Percentiles rank a stretch among this genome's conserved stretches.
Evolutionary conservation across 1,140 invertebrate species (phyloP).

Genomic region (Caenorhabditis inopinata): DNA sequence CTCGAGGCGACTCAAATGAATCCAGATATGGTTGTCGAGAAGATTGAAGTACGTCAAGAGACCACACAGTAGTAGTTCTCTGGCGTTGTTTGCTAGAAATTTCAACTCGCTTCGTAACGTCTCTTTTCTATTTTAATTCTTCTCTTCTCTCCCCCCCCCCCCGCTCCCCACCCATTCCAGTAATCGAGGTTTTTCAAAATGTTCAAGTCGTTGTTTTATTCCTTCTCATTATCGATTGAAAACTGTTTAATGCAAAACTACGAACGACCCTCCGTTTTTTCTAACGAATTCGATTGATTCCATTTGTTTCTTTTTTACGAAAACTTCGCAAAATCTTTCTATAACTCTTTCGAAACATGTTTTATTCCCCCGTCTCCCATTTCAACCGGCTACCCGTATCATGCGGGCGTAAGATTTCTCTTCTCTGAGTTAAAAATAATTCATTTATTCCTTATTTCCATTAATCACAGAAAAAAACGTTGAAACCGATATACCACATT

Average conservation of each 20-base stretch:
- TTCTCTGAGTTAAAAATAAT: constrained; percentile 20
- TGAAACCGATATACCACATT: too few species aligned
- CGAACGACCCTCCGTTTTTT: background rate
- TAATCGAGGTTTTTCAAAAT: too few species aligned
- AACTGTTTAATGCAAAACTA: background rate
- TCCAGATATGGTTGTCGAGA: constrained; percentile 54
- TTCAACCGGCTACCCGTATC: background rate
- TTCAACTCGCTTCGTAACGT: background rate
- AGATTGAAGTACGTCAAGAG: constrained; percentile 45
- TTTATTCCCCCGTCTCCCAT: background rate
- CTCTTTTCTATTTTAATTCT: background rate
- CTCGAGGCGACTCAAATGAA: constrained; percentile 69
- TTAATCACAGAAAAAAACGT: background rate
- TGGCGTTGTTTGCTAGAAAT: too few species aligned
- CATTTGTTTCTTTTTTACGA: background rate
- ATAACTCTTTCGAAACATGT: background rate
- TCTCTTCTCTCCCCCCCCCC: background rate
- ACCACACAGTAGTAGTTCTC: constrained; percentile 28
- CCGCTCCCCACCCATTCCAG: background rate
- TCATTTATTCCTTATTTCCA: background rate
- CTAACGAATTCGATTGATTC: background rate
- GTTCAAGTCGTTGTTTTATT: constrained; percentile 1
- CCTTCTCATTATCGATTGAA: background rate
- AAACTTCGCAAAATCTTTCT: background rate
- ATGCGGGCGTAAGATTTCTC: background rate